phyloP scores from a whole-genome alignment of 2,113 vertebrate species.

The Taurulus bubalis region DNA sequence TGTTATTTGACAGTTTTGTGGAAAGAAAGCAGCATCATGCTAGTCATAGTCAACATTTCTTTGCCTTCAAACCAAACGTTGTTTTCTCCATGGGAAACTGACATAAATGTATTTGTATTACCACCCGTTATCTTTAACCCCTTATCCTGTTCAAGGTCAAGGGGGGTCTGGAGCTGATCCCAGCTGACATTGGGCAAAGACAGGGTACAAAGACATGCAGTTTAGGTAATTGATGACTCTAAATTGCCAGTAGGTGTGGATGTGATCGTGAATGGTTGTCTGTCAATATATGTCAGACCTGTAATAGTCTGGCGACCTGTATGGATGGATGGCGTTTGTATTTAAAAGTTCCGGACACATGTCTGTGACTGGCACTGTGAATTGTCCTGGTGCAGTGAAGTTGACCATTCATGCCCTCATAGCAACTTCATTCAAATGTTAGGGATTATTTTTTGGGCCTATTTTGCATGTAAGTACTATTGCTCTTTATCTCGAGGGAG shows the following conservation, averaged over 20 bases:
- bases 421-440: slow-evolving; percentile 9
- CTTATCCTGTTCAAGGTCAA: no score
- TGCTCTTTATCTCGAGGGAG: slow-evolving; percentile 17
- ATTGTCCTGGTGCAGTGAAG: background rate
- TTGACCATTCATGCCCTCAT: background rate
- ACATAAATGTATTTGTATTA: no score
- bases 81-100: background rate
- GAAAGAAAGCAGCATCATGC: no score
- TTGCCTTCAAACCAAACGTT: slow-evolving; percentile 4
- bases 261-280: no score
- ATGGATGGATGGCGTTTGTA: background rate
- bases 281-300: no score
- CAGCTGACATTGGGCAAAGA: no score
- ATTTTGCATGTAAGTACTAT: background rate
- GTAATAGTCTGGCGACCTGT: no score
- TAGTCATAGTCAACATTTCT: background rate
- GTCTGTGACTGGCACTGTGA: background rate
- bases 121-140: no score
- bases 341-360: background rate
- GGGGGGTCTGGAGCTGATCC: no score
- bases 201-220: no score
- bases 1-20: background rate
- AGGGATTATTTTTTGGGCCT: background rate
- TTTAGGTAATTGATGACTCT: no score
- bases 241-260: no score